Conservation (phyloP, 2,113 vertebrate species). For the Cyphomyrus discorhynchus region DNA sequence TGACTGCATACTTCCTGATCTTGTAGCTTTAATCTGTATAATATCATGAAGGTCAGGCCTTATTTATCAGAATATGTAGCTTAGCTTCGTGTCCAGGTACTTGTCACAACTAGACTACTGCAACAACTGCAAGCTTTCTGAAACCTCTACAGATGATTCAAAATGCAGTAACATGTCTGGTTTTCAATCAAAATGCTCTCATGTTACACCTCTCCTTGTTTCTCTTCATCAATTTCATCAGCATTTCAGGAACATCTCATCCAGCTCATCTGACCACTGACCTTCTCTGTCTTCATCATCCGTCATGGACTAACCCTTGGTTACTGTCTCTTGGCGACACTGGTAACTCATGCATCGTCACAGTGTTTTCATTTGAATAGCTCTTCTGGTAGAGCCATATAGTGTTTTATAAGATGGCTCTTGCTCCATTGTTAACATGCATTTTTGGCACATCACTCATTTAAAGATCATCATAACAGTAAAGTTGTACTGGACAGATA, state of each 20-base stretch:
- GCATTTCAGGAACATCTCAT: neutral
- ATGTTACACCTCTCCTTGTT: neutral
- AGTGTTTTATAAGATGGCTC: neutral
- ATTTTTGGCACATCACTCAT: no score
- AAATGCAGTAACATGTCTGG: neutral
- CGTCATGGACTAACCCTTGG: neutral
- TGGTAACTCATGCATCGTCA: neutral
- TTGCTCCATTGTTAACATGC: neutral
- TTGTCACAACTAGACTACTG: neutral
- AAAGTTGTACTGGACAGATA: no score
- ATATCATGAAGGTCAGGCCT: neutral
- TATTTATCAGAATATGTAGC: neutral
- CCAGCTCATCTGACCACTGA: neutral
- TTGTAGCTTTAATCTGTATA: neutral
- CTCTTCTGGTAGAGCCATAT: neutral
- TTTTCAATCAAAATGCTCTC: neutral
- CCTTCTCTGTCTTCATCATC: neutral
- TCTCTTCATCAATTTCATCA: neutral
- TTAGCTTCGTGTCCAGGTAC: neutral
- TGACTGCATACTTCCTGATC: neutral
- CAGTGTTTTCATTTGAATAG: neutral
- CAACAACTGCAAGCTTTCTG: neutral
- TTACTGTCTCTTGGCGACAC: neutral
- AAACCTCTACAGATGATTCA: neutral
- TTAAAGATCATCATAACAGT: no score